phyloP scores from a whole-genome alignment of 2,113 vertebrate species.

The Delphinus delphis region DNA sequence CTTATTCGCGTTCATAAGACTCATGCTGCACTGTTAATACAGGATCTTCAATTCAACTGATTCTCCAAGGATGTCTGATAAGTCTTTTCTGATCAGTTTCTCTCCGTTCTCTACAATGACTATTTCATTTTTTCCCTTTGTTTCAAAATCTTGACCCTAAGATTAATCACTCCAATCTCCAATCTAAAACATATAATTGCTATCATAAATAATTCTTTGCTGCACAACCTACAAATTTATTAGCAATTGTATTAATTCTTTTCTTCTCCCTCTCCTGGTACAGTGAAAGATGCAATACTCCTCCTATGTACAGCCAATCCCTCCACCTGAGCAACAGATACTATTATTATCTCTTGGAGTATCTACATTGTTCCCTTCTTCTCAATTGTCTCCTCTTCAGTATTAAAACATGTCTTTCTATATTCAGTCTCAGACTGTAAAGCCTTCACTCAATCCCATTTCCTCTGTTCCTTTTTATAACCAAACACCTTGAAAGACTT shows the following conservation, averaged over 20 bases:
- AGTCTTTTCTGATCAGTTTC: neutral
- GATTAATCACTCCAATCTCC: neutral
- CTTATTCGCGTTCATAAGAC: neutral
- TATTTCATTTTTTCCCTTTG: neutral
- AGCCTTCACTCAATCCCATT: neutral
- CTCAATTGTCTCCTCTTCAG: neutral
- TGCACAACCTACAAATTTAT: neutral
- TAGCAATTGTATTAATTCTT: neutral
- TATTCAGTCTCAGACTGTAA: neutral
- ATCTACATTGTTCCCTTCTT: neutral
- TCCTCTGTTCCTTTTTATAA: neutral
- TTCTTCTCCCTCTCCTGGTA: neutral
- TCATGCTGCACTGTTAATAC: neutral
- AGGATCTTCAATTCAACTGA: neutral
- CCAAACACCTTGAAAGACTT: neutral
- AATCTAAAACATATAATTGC: neutral
- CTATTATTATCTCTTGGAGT: neutral
- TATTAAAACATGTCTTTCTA: neutral
- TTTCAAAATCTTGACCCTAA: constrained; percentile 24
- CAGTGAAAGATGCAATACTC: neutral
- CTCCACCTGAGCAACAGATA: neutral
- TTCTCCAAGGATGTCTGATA: constrained; percentile 6
- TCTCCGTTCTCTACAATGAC: neutral
- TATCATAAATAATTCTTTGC: neutral
- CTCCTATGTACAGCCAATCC: neutral